Conservation (phyloP, 2,797 vertebrate species). For the Gadopsis bispinosus region DNA sequence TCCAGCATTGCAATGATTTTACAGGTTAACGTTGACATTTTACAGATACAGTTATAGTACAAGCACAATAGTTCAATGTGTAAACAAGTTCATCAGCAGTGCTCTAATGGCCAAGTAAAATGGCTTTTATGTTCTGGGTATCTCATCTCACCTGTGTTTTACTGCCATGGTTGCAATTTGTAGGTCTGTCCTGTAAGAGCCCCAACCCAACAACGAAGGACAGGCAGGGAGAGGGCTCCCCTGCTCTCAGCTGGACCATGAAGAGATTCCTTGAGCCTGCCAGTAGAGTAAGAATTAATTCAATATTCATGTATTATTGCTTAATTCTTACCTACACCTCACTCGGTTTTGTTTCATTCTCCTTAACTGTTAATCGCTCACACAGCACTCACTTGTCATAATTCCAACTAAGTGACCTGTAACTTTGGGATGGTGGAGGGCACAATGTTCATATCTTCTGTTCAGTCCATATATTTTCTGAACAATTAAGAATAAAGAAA, state of each 20-base stretch:
- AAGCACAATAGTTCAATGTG: neutral
- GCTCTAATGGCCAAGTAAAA: neutral
- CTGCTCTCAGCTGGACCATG: constrained; percentile 89
- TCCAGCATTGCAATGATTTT: neutral
- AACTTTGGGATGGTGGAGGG: neutral
- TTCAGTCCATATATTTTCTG: neutral
- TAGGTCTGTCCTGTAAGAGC: constrained; percentile 89
- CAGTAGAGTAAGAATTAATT: constrained; percentile 81
- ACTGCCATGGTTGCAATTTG: neutral
- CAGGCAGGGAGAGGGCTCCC: constrained; percentile 81
- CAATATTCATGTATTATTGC: neutral
- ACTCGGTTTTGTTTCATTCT: neutral
- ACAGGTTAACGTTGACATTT: neutral
- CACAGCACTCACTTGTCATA: neutral
- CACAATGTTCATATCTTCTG: neutral
- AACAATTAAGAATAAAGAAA: neutral
- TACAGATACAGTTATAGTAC: neutral
- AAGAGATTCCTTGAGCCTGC: constrained; percentile 89
- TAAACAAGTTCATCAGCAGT: neutral
- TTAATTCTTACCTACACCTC: neutral
- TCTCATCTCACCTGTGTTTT: neutral
- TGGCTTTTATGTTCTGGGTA: neutral
- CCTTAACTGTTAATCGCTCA: no score
- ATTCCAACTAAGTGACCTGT: neutral
- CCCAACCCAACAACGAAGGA: constrained; percentile 85